These are phyloP conservation scores for Heliconius hortense DNA, from an alignment of 2,888 invertebrate genomes.

Conservation along the genomic window DNA sequence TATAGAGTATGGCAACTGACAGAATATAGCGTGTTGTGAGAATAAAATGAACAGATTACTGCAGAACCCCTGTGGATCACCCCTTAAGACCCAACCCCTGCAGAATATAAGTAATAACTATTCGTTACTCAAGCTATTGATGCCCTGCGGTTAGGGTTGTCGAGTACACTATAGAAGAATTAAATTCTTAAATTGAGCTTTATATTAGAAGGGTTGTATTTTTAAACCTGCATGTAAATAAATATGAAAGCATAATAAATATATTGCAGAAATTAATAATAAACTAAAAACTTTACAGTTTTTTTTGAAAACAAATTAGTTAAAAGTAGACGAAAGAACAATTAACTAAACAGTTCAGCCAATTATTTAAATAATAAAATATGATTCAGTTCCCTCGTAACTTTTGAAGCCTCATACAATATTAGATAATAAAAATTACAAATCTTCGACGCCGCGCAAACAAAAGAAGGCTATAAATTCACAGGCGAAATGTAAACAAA, in stretches of 20 bases:
- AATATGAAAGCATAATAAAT: slow-evolving; percentile 28
- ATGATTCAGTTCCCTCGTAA: not conserved
- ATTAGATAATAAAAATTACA: slow-evolving; percentile 19
- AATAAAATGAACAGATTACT: slow-evolving; percentile 82
- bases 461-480: slow-evolving; percentile 49
- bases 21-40: slow-evolving; percentile 57
- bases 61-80: slow-evolving; percentile 60
- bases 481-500: slow-evolving; percentile 46
- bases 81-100: slow-evolving; percentile 63
- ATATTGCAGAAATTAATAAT: not conserved
- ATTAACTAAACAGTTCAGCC: not conserved
- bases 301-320: no score
- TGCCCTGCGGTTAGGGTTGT: slow-evolving; percentile 69
- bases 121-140: slow-evolving; percentile 76
- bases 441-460: slow-evolving; percentile 38
- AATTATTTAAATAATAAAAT: not conserved
- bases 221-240: slow-evolving; percentile 19
- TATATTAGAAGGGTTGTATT: slow-evolving; percentile 43
- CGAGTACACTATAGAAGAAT: slow-evolving; percentile 51
- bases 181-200: slow-evolving; percentile 43
- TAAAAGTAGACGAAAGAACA: not conserved
- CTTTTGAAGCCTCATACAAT: not conserved
- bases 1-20: slow-evolving; percentile 57
- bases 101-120: slow-evolving; percentile 67
- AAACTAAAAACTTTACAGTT: not conserved